phyloP scores from a whole-genome alignment of 2,113 vertebrate genomes.

The Butastur rufipennis region DNA sequence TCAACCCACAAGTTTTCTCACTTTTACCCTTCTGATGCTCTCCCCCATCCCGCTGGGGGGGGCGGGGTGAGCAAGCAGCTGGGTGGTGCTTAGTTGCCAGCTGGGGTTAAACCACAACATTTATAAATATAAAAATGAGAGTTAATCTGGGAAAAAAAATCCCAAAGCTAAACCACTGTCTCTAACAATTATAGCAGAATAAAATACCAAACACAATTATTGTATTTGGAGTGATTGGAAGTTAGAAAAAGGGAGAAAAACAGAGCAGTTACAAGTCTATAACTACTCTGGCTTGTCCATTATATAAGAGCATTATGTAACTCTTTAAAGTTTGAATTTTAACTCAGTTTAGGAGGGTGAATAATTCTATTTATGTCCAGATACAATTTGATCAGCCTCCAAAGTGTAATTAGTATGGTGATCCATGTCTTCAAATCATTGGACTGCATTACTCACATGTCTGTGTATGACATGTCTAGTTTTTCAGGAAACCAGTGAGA shows the following conservation, averaged over 20 bases:
- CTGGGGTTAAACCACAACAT: too few species aligned
- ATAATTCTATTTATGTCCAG: background rate
- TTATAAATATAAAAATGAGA: background rate
- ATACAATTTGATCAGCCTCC: background rate
- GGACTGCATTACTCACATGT: background rate
- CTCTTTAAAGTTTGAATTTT: background rate
- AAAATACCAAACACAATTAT: background rate
- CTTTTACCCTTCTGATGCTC: too few species aligned
- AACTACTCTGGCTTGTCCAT: background rate
- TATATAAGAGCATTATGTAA: background rate
- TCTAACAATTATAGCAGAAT: background rate
- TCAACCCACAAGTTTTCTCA: too few species aligned
- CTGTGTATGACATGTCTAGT: accelerated
- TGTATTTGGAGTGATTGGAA: background rate
- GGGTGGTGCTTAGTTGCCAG: too few species aligned
- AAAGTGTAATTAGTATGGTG: background rate
- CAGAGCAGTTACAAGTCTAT: background rate
- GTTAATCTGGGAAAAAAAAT: background rate
- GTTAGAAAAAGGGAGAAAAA: background rate
- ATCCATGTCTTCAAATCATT: background rate
- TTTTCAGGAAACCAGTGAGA: background rate
- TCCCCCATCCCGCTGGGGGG: too few species aligned
- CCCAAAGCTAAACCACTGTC: background rate
- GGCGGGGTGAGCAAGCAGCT: too few species aligned
- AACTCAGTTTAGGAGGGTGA: background rate